Base-by-base conservation (phyloP, 2,888 invertebrate species). In the Noctua fimbriata region DNA sequence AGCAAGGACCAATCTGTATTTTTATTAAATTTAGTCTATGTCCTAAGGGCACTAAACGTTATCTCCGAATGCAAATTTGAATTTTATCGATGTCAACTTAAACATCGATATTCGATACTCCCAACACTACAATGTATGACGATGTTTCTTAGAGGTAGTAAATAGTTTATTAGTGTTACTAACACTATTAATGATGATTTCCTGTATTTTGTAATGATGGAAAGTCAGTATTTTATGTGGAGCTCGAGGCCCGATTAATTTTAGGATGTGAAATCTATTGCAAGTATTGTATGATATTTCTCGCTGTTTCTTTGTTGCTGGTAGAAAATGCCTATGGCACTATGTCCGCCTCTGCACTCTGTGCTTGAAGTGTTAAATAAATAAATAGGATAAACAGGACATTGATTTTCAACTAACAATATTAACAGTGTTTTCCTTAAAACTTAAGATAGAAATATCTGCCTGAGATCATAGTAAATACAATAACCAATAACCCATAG, bases 51-150 rank as follows among this genome's bases (percentile, higher is more conserved):
- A 72, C 63, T 85, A 80, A 77, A 82, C 73, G 52, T 69, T 82
- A 82, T 87, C 78, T 77, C 55, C 24, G 24, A 76, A 80, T 83
- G 78, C 71, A 83, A 87, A 83, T 87, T 80, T 58, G 58, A 69
- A 63, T 69, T 79, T 83, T 83, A 82, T 78, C 73, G 78, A 85
- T 83, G 12, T 69, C 44, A 75, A 60, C 70, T 71, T 55, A 49
- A 67, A 67, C 58, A 76, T 75, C 75, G 79, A 73, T 69, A 73
- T 65, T 75, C 75, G 79, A 71, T 69, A 73, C 47, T 55, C 28
- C 18, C 71, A 73, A 41, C 78, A 71, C 76, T 73, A 78, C 72
- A 80, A 55, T 69, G 74, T 81, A 52, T 49, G 21, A 44, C 55
- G 21, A 73, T 69, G 49, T 75, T 74, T 60, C 72, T 81, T 16